These are phyloP conservation scores for Prunella strophiata DNA, from an alignment of 2,797 vertebrate species.

Conservation along the genomic window DNA sequence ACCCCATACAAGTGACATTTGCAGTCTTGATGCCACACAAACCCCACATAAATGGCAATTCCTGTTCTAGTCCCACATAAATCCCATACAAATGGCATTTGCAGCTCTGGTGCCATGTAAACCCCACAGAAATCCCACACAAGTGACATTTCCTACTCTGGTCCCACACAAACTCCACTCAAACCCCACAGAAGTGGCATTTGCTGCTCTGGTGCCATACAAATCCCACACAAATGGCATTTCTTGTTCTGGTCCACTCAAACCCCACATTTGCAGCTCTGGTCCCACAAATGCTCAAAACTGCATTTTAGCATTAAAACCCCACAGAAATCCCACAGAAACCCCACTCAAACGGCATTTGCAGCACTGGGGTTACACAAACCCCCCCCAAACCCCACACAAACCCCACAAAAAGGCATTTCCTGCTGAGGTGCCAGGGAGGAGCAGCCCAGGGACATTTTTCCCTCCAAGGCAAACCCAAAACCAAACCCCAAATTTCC, in stretches of 20 bases:
- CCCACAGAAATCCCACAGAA: not conserved
- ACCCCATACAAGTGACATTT: no score
- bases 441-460: not conserved
- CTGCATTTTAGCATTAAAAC: no score
- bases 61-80: no score
- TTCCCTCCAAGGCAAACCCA: not conserved
- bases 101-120: accelerated
- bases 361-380: accelerated
- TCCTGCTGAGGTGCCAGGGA: not conserved
- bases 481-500: not conserved
- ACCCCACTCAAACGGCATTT: not conserved
- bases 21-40: no score
- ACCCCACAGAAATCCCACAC: not conserved
- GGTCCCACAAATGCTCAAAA: no score
- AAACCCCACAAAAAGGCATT: not conserved
- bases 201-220: accelerated
- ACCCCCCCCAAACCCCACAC: not conserved
- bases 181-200: not conserved
- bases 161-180: not conserved
- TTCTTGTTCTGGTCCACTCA: not conserved
- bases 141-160: accelerated
- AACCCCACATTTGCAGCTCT: no score
- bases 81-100: no score
- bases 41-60: no score
- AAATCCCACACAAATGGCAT: not conserved